A percentile compares a stretch with the other conserved stretches of the same genome.
Evolutionary conservation across 2,797 vertebrate species (phyloP).

Genomic region (Morelia viridis): DNA sequence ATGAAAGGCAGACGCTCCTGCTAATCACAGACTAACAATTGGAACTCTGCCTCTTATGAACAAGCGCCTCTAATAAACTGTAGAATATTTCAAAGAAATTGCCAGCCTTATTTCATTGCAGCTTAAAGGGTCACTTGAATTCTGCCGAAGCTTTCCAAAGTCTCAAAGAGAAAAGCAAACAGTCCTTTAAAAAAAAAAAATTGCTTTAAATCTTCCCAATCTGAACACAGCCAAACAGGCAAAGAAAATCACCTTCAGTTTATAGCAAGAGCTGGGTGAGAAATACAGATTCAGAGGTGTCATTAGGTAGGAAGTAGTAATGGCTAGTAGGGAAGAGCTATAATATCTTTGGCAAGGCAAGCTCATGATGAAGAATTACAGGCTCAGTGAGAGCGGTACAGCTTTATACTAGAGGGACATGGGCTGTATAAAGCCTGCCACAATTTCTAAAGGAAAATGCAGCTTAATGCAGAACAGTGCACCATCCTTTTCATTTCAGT

Average conservation of each 20-base stretch:
- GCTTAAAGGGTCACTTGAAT: slow-evolving; percentile 25
- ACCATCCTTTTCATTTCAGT: slow-evolving; percentile 37
- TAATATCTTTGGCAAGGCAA: slow-evolving; percentile 12
- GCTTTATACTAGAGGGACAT: slow-evolving; percentile 23
- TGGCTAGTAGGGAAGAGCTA: not conserved
- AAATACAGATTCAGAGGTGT: not conserved
- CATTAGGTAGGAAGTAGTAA: not conserved
- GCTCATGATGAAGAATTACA: not conserved
- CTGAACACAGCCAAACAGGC: not conserved
- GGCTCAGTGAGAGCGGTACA: slow-evolving; percentile 17
- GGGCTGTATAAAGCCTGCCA: slow-evolving; percentile 29
- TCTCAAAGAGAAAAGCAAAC: not conserved
- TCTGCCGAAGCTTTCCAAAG: slow-evolving; percentile 23
- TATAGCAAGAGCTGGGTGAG: not conserved
- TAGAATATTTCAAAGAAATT: slow-evolving; percentile 7
- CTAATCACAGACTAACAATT: slow-evolving; percentile 49
- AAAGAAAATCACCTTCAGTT: slow-evolving; percentile 9
- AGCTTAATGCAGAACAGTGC: slow-evolving; percentile 41
- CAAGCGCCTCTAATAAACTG: slow-evolving; percentile 12
- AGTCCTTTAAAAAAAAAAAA: not conserved
- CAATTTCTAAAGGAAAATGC: slow-evolving; percentile 44
- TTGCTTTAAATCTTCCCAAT: not conserved
- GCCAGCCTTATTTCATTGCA: slow-evolving; percentile 10
- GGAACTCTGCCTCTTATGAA: slow-evolving; percentile 22
- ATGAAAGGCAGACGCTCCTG: slow-evolving; percentile 18